Percentiles rank a stretch among this genome's conserved stretches.
These are phyloP conservation scores for Caradrina clavipalpis DNA, from an alignment of 2,888 invertebrate species.

Conservation along the genomic window DNA sequence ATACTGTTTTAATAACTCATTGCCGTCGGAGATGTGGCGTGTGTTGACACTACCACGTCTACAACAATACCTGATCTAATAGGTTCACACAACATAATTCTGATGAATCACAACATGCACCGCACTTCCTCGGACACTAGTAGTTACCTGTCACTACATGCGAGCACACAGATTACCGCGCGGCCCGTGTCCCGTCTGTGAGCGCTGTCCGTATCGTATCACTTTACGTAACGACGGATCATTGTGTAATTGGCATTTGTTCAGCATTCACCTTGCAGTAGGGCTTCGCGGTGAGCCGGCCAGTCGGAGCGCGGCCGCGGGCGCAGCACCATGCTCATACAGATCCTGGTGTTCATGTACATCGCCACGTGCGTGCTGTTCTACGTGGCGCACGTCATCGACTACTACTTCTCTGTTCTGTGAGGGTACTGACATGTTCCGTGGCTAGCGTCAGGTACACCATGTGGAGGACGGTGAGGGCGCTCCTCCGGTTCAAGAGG, in stretches of 20 bases:
- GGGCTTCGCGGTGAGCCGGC: conserved; percentile 68
- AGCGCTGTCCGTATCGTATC: conserved; percentile 32
- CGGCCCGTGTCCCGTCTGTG: conserved; percentile 11
- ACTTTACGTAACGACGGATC: conserved; percentile 56
- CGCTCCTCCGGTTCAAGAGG: conserved; percentile 69
- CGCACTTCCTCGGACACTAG: conserved; percentile 2
- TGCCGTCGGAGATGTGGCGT: background rate
- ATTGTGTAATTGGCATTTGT: conserved; percentile 66
- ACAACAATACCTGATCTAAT: conserved; percentile 6
- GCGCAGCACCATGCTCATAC: conserved; percentile 84
- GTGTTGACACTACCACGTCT: background rate
- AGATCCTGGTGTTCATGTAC: conserved; percentile 89
- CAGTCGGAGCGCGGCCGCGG: conserved; percentile 63
- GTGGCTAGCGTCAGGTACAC: conserved; percentile 35
- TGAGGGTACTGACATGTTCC: conserved; percentile 48
- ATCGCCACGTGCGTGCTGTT: conserved; percentile 87
- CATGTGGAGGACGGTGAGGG: conserved; percentile 65
- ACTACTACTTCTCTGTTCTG: conserved; percentile 83
- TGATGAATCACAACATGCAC: conserved; percentile 2
- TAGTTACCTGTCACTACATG: background rate
- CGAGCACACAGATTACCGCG: conserved; percentile 24
- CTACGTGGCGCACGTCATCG: conserved; percentile 88
- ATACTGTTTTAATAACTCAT: conserved; percentile 2
- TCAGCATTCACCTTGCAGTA: conserved; percentile 71
- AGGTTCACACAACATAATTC: background rate